Evolutionary conservation across 2,797 vertebrate species (phyloP).

Genomic region (Calcarius lapponicus): DNA sequence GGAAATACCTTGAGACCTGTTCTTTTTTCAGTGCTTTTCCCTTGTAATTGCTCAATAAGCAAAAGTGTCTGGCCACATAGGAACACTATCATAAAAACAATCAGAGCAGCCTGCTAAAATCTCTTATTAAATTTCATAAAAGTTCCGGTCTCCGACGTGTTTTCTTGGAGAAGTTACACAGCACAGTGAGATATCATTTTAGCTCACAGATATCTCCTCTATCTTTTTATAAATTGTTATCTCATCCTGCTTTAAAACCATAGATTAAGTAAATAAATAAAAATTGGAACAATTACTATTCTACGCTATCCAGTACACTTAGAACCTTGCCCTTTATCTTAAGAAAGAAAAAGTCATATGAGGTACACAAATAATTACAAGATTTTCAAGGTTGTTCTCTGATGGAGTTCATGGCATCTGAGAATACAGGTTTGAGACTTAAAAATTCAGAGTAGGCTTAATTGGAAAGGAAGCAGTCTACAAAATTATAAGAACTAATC

Average conservation of each 20-base stretch:
- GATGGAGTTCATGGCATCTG: background rate
- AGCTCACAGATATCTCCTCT: background rate
- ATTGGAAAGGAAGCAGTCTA: background rate
- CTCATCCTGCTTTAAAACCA: background rate
- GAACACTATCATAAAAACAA: background rate
- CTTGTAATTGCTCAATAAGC: background rate
- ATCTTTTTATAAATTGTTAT: background rate
- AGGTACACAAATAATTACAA: background rate
- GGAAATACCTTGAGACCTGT: background rate
- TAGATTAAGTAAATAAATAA: background rate
- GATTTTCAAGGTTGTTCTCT: background rate
- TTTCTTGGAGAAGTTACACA: background rate
- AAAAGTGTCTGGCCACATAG: background rate
- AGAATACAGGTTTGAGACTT: background rate
- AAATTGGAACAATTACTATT: background rate
- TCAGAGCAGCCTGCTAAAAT: background rate
- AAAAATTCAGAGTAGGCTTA: background rate
- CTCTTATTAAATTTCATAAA: background rate
- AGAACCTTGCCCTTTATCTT: background rate
- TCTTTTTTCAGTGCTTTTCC: background rate
- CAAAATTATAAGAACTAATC: background rate
- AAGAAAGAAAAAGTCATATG: background rate
- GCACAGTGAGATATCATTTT: background rate
- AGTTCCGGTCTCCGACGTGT: background rate
- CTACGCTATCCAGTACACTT: background rate